Evolutionary conservation across 1,140 invertebrate species (phyloP), one percentile per base, ranked within the genome.

Genomic region (Dicyema japonicum): DNA sequence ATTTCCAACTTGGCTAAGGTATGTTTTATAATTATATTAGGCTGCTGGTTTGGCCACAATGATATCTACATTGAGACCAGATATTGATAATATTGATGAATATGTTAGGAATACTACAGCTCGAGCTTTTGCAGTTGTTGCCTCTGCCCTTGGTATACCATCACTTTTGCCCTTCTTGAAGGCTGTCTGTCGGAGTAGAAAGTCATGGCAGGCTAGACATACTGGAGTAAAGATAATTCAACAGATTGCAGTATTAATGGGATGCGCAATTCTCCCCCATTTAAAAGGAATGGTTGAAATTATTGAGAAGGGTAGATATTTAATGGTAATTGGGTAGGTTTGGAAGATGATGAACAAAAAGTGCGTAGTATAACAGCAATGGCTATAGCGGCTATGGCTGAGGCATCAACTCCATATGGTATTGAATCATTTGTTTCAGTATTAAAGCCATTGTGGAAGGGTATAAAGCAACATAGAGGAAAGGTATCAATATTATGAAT

Each of bases 61-160:
- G 88, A 97, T 97, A 40, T 94, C 85, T 1, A 94, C 85, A 0
- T 94, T 97, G 88, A 61, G 88, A 51, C 88, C 88, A 3, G 88
- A 97, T 59, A 97, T 97, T 43, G 88, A 97, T 47, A 97, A 97
- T 45, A 90, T 94, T 40, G 88, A 97, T 54, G 88, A 97, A 56
- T 97, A 94, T 38, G 88, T 97, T 1, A 59, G 88, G 45, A 97
- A 97, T 47, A 97, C 88, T 0, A 97, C 88, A 6, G 85, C 88
- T 2, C 58, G 88, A 39, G 88, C 88, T 1, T 97, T 97, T 52
- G 88, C 88, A 21, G 85, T 97, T 1, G 88, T 97, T 1, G 88
- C 88, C 0, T 94, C 82, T 6, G 85, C 88, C 29, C 56, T 97
- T 15, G 82, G 85, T 19, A 97, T 97, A 38, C 88, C 88, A 8